Evolutionary conservation across 2,113 vertebrate genomes (phyloP).

Genomic region (Zeus faber): DNA sequence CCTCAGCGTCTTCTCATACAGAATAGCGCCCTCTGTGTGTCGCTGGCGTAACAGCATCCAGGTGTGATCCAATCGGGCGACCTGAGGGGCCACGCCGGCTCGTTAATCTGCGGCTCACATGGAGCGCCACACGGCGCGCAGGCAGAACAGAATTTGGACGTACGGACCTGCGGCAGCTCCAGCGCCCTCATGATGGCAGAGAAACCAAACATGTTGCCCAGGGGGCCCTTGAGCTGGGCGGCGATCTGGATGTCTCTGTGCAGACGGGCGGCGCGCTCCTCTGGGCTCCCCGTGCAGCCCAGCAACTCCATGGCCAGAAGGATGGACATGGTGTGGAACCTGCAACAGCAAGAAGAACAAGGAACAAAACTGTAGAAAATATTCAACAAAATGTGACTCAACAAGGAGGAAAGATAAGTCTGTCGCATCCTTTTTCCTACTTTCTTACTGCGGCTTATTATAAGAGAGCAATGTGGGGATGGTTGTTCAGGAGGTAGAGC

Average conservation of each 20-base stretch:
- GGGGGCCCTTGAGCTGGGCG: slow-evolving; percentile 84
- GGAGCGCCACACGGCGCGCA: neutral
- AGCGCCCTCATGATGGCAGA: slow-evolving; percentile 89
- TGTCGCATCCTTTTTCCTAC: too few species aligned
- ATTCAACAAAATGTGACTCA: too few species aligned
- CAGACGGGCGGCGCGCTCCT: slow-evolving; percentile 87
- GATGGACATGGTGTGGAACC: slow-evolving; percentile 93
- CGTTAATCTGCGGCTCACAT: neutral
- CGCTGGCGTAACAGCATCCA: slow-evolving; percentile 88
- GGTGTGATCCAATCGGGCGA: slow-evolving; percentile 89
- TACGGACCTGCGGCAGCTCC: slow-evolving; percentile 90
- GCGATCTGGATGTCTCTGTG: slow-evolving; percentile 90
- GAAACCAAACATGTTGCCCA: slow-evolving; percentile 96
- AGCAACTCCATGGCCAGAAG: slow-evolving; percentile 88
- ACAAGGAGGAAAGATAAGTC: neutral
- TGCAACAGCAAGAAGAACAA: slow-evolving; percentile 34
- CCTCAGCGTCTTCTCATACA: slow-evolving; percentile 93
- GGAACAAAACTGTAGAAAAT: too few species aligned
- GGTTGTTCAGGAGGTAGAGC: too few species aligned
- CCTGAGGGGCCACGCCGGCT: slow-evolving; percentile 63
- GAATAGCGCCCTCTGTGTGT: slow-evolving; percentile 90
- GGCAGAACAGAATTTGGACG: neutral
- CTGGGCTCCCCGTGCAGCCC: slow-evolving; percentile 88
- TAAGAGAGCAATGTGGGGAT: too few species aligned
- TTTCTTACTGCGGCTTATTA: too few species aligned